phyloP scores from a whole-genome alignment of 2,797 vertebrate species.

The Gymnodraco acuticeps region DNA sequence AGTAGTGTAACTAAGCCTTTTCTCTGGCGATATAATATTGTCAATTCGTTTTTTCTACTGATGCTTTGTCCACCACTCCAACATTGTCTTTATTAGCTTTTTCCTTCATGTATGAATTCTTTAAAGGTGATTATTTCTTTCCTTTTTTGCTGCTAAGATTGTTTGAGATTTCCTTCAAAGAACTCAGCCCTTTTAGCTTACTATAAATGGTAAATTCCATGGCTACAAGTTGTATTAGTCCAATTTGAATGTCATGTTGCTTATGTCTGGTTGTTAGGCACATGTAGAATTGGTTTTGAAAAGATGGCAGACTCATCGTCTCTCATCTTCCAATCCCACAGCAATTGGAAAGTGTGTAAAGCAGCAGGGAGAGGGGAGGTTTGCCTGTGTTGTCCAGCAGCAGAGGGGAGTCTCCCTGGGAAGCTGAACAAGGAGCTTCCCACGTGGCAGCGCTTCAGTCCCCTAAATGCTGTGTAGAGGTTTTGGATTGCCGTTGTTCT shows the following conservation, averaged over 20 bases:
- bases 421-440: background rate
- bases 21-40: background rate
- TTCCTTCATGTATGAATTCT: background rate
- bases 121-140: background rate
- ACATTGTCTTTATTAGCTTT: background rate
- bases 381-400: slow-evolving; percentile 1
- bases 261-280: background rate
- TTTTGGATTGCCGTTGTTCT: slow-evolving; percentile 18
- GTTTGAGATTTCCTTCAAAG: background rate
- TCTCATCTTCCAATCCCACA: slow-evolving; percentile 3
- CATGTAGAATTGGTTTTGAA: background rate
- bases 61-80: background rate
- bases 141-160: background rate
- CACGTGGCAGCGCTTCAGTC: background rate
- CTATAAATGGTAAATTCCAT: background rate
- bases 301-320: background rate
- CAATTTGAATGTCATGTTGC: background rate
- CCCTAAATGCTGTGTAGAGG: background rate
- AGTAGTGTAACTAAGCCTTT: background rate
- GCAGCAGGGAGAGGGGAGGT: background rate
- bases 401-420: background rate
- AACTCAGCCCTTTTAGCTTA: background rate
- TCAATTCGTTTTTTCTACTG: background rate
- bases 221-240: background rate
- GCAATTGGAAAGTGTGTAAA: background rate